Evolutionary conservation across 2,113 vertebrate species (phyloP).

Genomic region (Pholis gunnellus): DNA sequence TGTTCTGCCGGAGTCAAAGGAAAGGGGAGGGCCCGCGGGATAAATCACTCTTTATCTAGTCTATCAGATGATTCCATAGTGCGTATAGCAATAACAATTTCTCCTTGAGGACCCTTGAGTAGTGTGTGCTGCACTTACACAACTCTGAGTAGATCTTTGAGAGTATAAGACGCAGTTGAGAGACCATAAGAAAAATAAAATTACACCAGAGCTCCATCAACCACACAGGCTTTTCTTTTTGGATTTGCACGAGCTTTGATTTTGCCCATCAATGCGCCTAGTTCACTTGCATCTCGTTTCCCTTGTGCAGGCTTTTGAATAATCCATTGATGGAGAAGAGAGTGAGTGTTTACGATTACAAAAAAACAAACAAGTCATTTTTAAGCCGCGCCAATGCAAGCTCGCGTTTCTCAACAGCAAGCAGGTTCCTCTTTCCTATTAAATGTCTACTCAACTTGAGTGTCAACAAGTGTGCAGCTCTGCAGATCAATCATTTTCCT

Average conservation of each 20-base stretch:
- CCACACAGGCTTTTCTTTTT: not conserved
- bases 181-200: not conserved
- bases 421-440: not conserved
- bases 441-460: not conserved
- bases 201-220: not conserved
- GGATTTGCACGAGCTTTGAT: conserved; percentile 1
- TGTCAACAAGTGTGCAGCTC: not conserved
- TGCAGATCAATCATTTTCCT: conserved; percentile 6
- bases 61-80: conserved; percentile 55
- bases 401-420: not conserved
- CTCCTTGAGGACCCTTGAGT: conserved; percentile 66
- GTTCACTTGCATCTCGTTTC: not conserved
- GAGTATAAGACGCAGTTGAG: conserved; percentile 16
- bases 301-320: conserved; percentile 8
- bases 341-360: not conserved
- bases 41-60: conserved; percentile 61
- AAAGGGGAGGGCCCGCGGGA: conserved; percentile 44
- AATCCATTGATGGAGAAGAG: not conserved
- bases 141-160: conserved; percentile 14
- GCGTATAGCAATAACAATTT: conserved; percentile 51
- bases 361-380: not conserved
- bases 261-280: not conserved
- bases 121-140: conserved; percentile 17
- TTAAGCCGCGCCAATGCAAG: not conserved
- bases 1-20: conserved; percentile 68